These are phyloP conservation scores for Loxodonta africana DNA, from an alignment of 2,113 vertebrate species.

Conservation along the genomic window DNA sequence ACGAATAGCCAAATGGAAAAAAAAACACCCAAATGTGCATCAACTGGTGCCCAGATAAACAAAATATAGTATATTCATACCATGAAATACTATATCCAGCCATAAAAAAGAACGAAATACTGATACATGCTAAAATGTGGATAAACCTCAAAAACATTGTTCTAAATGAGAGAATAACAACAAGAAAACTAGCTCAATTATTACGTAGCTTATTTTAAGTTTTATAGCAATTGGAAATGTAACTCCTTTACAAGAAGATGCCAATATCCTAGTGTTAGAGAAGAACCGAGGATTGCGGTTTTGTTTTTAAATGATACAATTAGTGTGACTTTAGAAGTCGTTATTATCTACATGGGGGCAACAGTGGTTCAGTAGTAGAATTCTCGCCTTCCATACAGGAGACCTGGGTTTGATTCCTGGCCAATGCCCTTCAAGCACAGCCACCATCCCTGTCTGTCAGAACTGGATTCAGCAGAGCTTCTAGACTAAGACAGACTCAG, in stretches of 20 bases:
- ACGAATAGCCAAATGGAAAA: not conserved
- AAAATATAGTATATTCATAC: not conserved
- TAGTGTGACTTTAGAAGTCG: not conserved
- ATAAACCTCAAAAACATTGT: constrained; percentile 53
- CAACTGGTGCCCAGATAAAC: not conserved
- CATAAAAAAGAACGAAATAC: constrained; percentile 43
- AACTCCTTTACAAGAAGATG: not conserved
- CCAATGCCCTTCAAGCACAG: not conserved
- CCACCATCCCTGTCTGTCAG: not conserved
- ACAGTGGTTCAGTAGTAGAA: not conserved
- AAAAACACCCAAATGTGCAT: not conserved
- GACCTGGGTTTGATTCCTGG: not conserved
- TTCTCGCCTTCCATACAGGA: not conserved
- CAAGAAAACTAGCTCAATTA: not conserved
- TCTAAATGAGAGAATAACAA: constrained; percentile 38
- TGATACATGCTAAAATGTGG: constrained; percentile 40
- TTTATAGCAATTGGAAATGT: not conserved
- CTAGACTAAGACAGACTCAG: not conserved
- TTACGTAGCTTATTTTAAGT: not conserved
- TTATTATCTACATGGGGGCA: not conserved
- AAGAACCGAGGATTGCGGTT: not conserved
- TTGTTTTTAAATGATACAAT: not conserved
- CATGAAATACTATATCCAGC: constrained; percentile 48
- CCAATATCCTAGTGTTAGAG: not conserved
- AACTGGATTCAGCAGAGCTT: not conserved